Evolutionary conservation across 53 echinoderm and acorn worm genomes (phyloP), one percentile per base, ranked within the genome.

Genomic region (Hippasteria phrygiana): DNA sequence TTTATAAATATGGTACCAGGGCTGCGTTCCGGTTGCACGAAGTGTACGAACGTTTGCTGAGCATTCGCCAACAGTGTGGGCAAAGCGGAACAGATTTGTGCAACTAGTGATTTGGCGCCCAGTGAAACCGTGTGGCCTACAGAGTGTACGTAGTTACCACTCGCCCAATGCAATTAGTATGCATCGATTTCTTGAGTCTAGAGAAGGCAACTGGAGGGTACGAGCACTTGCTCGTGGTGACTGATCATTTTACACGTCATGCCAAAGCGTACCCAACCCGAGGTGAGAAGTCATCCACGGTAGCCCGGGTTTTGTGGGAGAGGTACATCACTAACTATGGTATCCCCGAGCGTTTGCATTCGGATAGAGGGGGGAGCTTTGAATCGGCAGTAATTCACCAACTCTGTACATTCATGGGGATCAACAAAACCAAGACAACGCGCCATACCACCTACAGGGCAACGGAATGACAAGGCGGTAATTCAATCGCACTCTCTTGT

Each of bases 191-290:
- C n/a, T n/a, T n/a, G n/a, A n/a, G n/a, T n/a, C n/a, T n/a, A n/a
- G n/a, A n/a, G n/a, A n/a, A n/a, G n/a, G n/a, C n/a, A n/a, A n/a
- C n/a, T n/a, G n/a, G n/a, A n/a, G n/a, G n/a, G n/a, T n/a, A n/a
- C n/a, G n/a, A n/a, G n/a, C n/a, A n/a, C n/a, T n/a, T n/a, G n/a
- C n/a, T n/a, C n/a, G 48, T 48, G 8, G 48, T 48, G 14, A 48
- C 48, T 10, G 62, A 62, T n/a, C 62, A 62, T 10, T 93, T 93
- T 27, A 93, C 93, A 9, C 43, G 79, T 29, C 75, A 93, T 76
- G 80, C 90, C 2, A 36, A 67, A 14, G 78, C 88, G 4, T 67
- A 77, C 37, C 78, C 76, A 14, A 48, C 48, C 8, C 48, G 48
- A 3, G 77, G 40, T 32, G 69, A 33, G 28, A 88, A 55, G 35